Percentiles rank a stretch among this genome's conserved stretches.
These are phyloP conservation scores for Peromyscus californicus DNA, from an alignment of 2,113 vertebrate genomes.

Conservation along the genomic window DNA sequence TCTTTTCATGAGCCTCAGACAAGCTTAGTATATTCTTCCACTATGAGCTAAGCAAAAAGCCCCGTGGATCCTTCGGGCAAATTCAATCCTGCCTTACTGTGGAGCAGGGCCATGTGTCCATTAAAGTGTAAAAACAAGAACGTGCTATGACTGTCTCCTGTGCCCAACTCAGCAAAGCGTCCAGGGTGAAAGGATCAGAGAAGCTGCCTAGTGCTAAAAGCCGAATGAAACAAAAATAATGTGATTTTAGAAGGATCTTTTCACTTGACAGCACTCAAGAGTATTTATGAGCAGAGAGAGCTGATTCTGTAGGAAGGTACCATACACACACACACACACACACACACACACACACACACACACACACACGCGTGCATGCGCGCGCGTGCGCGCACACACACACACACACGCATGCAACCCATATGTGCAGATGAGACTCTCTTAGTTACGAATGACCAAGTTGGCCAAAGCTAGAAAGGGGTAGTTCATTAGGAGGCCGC, in stretches of 20 bases:
- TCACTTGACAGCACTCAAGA: background rate
- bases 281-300: background rate
- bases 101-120: background rate
- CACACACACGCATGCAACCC: background rate
- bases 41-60: slow-evolving; percentile 8
- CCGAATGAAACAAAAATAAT: background rate
- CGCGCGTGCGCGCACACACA: too few relatives aligned
- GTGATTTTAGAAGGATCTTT: background rate
- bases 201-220: background rate
- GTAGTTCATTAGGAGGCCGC: background rate
- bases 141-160: background rate
- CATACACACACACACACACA: background rate
- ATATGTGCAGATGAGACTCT: background rate
- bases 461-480: background rate
- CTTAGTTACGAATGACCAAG: background rate
- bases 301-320: background rate
- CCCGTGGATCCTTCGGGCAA: background rate
- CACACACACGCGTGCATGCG: fast-evolving
- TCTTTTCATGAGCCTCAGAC: slow-evolving; percentile 1
- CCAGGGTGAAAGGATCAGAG: background rate
- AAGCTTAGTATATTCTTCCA: background rate
- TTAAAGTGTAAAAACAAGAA: background rate
- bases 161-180: background rate
- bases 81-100: background rate
- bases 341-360: background rate